These are phyloP conservation scores for Limenitis camilla DNA, from an alignment of 2,888 invertebrate genomes.

Conservation along the genomic window DNA sequence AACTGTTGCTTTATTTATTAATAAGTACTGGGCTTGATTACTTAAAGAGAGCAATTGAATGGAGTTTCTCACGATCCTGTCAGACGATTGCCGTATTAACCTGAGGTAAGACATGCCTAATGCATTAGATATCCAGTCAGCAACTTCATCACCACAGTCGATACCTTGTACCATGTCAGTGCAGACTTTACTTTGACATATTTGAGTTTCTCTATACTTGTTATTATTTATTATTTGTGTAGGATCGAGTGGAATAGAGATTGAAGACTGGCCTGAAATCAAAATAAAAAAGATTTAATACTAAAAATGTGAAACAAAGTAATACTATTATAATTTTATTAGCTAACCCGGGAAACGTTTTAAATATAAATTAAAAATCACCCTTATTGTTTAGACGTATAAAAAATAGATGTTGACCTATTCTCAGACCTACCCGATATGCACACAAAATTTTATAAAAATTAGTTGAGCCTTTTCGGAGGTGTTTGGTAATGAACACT, in stretches of 20 bases:
- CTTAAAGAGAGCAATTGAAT: conserved; percentile 74
- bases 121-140: conserved; percentile 86
- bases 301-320: neutral
- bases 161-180: conserved; percentile 84
- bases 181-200: conserved; percentile 90
- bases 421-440: too few species aligned
- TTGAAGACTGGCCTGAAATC: conserved; percentile 64
- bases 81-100: conserved; percentile 76
- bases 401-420: too few species aligned
- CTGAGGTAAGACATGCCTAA: conserved; percentile 80
- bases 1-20: conserved; percentile 86
- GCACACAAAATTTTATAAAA: too few species aligned
- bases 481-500: too few species aligned
- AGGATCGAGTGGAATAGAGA: conserved; percentile 70
- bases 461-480: too few species aligned
- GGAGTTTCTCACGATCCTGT: conserved; percentile 49
- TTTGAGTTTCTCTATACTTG: conserved; percentile 40
- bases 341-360: too few species aligned
- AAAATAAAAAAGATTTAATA: neutral
- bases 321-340: too few species aligned
- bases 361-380: too few species aligned
- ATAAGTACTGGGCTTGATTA: conserved; percentile 90
- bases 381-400: too few species aligned
- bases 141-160: conserved; percentile 89
- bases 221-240: conserved; percentile 26